A percentile compares a stretch with the other conserved stretches of the same genome.
phyloP scores from a whole-genome alignment of 2,888 invertebrate genomes.

The Lasioglossum marginatum region DNA sequence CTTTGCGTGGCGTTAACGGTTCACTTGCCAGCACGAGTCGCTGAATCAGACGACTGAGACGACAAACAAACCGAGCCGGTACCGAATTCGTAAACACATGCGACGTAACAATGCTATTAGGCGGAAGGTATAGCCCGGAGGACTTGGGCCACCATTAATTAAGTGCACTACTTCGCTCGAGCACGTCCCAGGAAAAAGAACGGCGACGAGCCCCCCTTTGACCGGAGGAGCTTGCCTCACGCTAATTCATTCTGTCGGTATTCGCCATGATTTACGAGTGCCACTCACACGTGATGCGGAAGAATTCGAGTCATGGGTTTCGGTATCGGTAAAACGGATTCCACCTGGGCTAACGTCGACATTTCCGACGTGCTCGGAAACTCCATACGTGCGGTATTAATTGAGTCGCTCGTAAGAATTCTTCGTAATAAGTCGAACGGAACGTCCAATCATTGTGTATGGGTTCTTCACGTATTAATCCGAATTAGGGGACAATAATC shows the following conservation, averaged over 20 bases:
- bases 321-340: slow-evolving; percentile 13
- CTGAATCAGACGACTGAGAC: slow-evolving; percentile 32
- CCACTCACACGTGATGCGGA: slow-evolving; percentile 48
- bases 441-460: slow-evolving; percentile 11
- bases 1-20: slow-evolving; percentile 61
- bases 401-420: not conserved
- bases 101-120: slow-evolving; percentile 55
- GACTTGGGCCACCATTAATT: slow-evolving; percentile 52
- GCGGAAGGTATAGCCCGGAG: not conserved
- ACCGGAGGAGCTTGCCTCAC: slow-evolving; percentile 6
- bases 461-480: not conserved
- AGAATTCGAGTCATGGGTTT: slow-evolving; percentile 30
- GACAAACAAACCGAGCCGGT: slow-evolving; percentile 30
- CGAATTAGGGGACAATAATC: not conserved
- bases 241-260: slow-evolving; percentile 44
- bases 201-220: not conserved
- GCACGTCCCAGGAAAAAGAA: slow-evolving; percentile 29
- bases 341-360: not conserved
- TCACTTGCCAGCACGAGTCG: slow-evolving; percentile 62
- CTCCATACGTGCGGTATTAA: slow-evolving; percentile 5
- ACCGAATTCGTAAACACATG: slow-evolving; percentile 39
- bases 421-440: slow-evolving; percentile 14
- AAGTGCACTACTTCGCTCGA: slow-evolving; percentile 53
- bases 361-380: slow-evolving; percentile 16
- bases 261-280: slow-evolving; percentile 49